Evolutionary conservation across 2,888 invertebrate genomes (phyloP).

Genomic region (Brachypalpus laphriformis): DNA sequence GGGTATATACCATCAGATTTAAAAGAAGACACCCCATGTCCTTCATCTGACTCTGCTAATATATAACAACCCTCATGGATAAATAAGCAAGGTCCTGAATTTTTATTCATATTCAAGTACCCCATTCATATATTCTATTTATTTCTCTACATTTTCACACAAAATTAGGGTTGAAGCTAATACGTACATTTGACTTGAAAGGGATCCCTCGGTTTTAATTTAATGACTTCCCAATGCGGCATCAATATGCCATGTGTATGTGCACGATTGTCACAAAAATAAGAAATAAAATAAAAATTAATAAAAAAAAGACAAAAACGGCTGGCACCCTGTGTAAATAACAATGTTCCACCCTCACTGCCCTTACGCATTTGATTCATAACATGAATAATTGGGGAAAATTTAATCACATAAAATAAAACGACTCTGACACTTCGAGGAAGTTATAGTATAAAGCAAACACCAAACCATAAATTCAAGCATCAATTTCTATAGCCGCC

Average conservation of each 20-base stretch:
- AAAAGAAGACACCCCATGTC: too few species aligned
- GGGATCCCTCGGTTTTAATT: not conserved
- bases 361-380: constrained; percentile 9
- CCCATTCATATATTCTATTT: not conserved
- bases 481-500: constrained; percentile 37
- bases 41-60: too few species aligned
- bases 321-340: not conserved
- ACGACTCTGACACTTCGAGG: constrained; percentile 7
- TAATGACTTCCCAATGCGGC: not conserved
- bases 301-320: not conserved
- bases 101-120: not conserved
- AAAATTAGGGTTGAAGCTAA: not conserved
- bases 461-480: constrained; percentile 36
- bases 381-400: constrained; percentile 46
- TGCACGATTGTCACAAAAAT: not conserved
- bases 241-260: not conserved
- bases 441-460: constrained; percentile 13
- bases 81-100: too few species aligned
- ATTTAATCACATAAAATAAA: constrained; percentile 55
- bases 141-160: not conserved
- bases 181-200: not conserved
- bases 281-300: not conserved
- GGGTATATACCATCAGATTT: too few species aligned
- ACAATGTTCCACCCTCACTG: not conserved
- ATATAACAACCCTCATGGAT: too few species aligned